phyloP scores from a whole-genome alignment of 2,113 vertebrate species.

The human (Homo sapiens) region GRCh38 chr1:65751501-65752000 shows the following conservation, averaged over 20 bases:
- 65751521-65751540: not conserved
- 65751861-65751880: not conserved
- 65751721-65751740: constrained; percentile 9
- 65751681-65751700: not conserved
- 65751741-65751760: not conserved
- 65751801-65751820: not conserved
- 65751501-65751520: not conserved
- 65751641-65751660: not conserved
- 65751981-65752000: not conserved
- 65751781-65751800: not conserved
- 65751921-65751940: not conserved
- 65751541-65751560: not conserved
- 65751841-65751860: not conserved
- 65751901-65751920: not conserved
- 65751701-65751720: not conserved
- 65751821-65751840: not conserved
- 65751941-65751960: not conserved
- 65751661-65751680: not conserved
- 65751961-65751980: not conserved
- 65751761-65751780: not conserved
- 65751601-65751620: not conserved
- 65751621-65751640: not conserved
- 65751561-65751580: not conserved
- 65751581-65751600: not conserved
- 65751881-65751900: not conserved